These are phyloP conservation scores for Cranoglanis bouderius DNA, from an alignment of 2,113 vertebrate species.

Conservation along the genomic window DNA sequence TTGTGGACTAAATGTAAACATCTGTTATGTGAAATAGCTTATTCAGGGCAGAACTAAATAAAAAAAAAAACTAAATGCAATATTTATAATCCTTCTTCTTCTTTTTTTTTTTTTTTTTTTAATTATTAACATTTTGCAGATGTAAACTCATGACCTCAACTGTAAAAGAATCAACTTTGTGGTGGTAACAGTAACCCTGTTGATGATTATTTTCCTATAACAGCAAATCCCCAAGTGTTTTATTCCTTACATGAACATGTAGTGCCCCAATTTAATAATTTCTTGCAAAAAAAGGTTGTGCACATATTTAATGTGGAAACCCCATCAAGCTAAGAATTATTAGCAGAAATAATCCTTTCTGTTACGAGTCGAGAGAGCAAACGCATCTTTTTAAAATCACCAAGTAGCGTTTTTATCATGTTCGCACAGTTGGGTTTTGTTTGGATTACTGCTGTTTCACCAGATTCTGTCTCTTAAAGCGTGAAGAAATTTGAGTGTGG, in stretches of 20 bases:
- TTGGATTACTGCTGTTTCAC: background rate
- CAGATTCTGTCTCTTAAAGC: background rate
- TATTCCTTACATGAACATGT: background rate
- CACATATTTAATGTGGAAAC: background rate
- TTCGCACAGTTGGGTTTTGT: background rate
- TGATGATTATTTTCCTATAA: background rate
- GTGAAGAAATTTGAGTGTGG: background rate
- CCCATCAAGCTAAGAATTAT: background rate
- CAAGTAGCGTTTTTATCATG: background rate
- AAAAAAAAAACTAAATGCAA: too few species aligned
- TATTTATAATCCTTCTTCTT: too few species aligned
- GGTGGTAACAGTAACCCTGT: background rate
- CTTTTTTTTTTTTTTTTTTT: too few species aligned
- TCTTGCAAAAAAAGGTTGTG: background rate
- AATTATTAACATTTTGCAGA: too few species aligned
- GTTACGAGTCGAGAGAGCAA: background rate
- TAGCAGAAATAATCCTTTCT: background rate
- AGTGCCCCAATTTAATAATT: background rate
- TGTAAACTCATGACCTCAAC: too few species aligned
- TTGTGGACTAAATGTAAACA: too few species aligned
- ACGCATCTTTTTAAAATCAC: background rate
- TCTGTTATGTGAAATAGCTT: too few species aligned
- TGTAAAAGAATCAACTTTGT: background rate
- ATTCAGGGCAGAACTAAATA: too few species aligned
- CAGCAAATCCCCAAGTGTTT: background rate